Percentiles rank a stretch among this genome's conserved stretches.
These are phyloP conservation scores for Phenacoccus solenopsis DNA, from an alignment of 1,140 invertebrate species.

Conservation along the genomic window DNA sequence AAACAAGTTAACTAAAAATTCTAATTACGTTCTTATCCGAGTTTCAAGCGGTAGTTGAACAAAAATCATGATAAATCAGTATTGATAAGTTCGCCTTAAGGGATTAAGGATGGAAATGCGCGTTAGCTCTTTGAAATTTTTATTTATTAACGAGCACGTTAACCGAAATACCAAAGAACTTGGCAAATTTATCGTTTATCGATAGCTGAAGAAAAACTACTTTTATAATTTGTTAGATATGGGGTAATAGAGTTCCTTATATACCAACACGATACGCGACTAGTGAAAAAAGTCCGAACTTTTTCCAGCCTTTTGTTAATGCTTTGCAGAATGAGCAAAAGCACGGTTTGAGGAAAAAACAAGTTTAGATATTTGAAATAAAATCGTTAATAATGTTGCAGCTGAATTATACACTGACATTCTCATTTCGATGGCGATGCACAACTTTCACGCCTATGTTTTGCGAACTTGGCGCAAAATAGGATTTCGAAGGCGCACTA, in stretches of 20 bases:
- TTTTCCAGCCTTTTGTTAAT: conserved; percentile 11
- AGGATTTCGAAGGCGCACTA: not conserved
- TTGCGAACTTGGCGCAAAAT: not conserved
- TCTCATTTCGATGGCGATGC: no score
- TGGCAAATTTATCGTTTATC: conserved; percentile 13
- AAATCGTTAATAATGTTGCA: no score
- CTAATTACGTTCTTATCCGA: not conserved
- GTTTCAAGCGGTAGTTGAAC: not conserved
- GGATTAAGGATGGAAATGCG: no score
- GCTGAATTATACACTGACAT: no score
- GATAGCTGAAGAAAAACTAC: conserved; percentile 10
- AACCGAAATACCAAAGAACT: no score
- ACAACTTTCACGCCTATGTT: not conserved
- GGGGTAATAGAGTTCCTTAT: conserved; percentile 4
- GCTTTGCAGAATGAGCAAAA: no score
- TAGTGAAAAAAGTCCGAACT: not conserved
- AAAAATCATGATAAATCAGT: not conserved
- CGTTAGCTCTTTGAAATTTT: not conserved
- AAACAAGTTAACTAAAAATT: not conserved
- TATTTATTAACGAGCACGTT: not conserved
- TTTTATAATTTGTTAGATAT: conserved; percentile 17
- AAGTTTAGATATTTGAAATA: no score
- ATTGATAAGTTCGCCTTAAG: not conserved
- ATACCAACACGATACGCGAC: not conserved
- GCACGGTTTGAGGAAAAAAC: no score